Evolutionary conservation across 2,797 vertebrate species (phyloP), one percentile per base, ranked within the genome.

Genomic region (Cuniculus paca): DNA sequence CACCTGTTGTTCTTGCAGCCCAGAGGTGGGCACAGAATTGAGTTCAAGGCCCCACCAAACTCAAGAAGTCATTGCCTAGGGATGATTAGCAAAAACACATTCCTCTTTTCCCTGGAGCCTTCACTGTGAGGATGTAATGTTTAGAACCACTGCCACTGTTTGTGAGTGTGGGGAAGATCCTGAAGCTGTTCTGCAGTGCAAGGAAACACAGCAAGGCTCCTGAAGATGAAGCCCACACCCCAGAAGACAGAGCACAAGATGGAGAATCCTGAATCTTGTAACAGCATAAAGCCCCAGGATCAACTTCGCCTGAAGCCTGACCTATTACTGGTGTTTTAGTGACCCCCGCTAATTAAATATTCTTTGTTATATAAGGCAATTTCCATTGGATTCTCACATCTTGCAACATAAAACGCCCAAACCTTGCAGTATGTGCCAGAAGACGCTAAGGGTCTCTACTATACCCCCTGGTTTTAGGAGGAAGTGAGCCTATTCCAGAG

Each of bases 401-500:
- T 74, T 85, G 78, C 42, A 82, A 39, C 42, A 61, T 16, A 50
- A 77, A 96, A 39, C 70, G 22, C 50, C 77, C 22, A 75, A 91
- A 63, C 28, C 85, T 89, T 72, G 65, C 39, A 91, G 50, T 85
- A 90, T 74, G 58, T 54, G 48, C 65, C 74, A 2, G 0, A 19
- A 54, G 48, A 28, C 34, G 36, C 94, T 74, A 45, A 91, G 84
- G 50, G 48, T 85, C 96, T 65, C 50, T 56, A 77, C 65, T 74
- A 54, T 65, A 75, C 24, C 31, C 81, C n/a, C 4, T 6, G 91
- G 81, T 91, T 94, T 93, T 54, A 87, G 50, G 93, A 97, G 96
- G 93, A 96, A 96, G 85, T 72, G 20, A 95, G 74, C 80, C 86
- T 81, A 31, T 94, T 89, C 91, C 77, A 88, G 91, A 95, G 87